Percentiles rank a stretch among this genome's conserved stretches.
Evolutionary conservation across 2,797 vertebrate genomes (phyloP).

Genomic region (Pseudopleuronectes americanus): DNA sequence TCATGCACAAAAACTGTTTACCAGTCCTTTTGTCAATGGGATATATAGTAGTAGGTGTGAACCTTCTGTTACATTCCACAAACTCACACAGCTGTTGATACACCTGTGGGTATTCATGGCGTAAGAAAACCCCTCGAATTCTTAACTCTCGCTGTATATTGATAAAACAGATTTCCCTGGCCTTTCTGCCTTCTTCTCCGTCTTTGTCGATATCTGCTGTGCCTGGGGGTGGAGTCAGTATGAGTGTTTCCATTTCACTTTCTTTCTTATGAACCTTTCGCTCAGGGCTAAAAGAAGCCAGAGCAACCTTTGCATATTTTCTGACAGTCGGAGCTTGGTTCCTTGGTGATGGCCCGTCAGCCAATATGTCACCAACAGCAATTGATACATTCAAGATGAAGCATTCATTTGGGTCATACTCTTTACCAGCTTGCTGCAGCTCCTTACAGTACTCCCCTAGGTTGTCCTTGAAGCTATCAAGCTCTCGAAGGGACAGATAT

Average conservation of each 20-base stretch:
- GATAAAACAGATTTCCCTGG: conserved; percentile 96
- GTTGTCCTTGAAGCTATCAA: conserved; percentile 93
- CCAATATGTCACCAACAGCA: conserved; percentile 91
- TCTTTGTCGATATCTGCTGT: conserved; percentile 94
- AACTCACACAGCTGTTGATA: conserved; percentile 98
- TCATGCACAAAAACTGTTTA: conserved; percentile 99
- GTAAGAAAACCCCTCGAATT: conserved; percentile 94
- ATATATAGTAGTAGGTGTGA: conserved; percentile 98
- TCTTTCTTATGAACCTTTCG: conserved; percentile 90
- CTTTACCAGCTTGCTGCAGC: conserved; percentile 91
- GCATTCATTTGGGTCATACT: conserved; percentile 97
- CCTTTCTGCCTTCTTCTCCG: conserved; percentile 93
- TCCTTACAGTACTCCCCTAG: conserved; percentile 94
- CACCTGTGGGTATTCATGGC: conserved; percentile 93
- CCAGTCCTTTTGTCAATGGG: conserved; percentile 97
- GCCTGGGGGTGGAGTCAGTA: conserved; percentile 95
- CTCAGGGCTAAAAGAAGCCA: conserved; percentile 94
- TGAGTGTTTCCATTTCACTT: conserved; percentile 95
- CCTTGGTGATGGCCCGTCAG: conserved; percentile 89
- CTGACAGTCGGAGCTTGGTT: conserved; percentile 92
- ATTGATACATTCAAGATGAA: conserved; percentile 98
- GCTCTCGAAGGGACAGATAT: conserved; percentile 94
- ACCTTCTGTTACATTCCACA: conserved; percentile 94
- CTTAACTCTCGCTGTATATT: conserved; percentile 97
- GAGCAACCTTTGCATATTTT: conserved; percentile 97